A percentile compares a stretch with the other conserved stretches of the same genome.
Evolutionary conservation across 2,113 vertebrate genomes (phyloP).

Genomic region (Ceyx margarethae): DNA sequence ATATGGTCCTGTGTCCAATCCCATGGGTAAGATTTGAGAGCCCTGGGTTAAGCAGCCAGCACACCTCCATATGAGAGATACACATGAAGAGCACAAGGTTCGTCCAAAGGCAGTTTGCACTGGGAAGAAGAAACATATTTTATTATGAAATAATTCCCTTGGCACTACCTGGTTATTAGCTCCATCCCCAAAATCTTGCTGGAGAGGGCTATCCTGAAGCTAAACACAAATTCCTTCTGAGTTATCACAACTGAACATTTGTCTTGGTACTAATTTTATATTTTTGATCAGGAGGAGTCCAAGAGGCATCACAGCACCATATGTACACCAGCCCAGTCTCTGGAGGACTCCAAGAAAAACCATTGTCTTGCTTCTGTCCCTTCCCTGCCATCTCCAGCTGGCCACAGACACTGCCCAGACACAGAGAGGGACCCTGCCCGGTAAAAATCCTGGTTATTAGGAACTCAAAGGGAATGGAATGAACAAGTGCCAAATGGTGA

Average conservation of each 20-base stretch:
- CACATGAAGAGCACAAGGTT: fast-evolving
- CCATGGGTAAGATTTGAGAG: not conserved
- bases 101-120: not conserved
- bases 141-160: not conserved
- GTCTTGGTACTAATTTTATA: not conserved
- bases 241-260: not conserved
- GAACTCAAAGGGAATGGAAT: slow-evolving; percentile 35
- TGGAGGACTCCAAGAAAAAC: not conserved
- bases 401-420: not conserved
- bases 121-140: not conserved
- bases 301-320: not conserved
- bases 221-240: not conserved
- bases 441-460: slow-evolving; percentile 36
- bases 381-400: not conserved
- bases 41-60: not conserved
- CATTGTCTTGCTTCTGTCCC: fast-evolving
- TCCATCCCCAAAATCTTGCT: not conserved
- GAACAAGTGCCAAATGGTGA: slow-evolving; percentile 27
- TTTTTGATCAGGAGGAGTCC: not conserved
- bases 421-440: not conserved
- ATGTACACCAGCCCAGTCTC: not conserved
- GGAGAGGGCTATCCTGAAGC: not conserved
- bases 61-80: not conserved
- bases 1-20: not conserved
- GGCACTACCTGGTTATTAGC: not conserved